phyloP scores from a whole-genome alignment of 2,113 vertebrate genomes.

The Cricetomys ansorgei region DNA sequence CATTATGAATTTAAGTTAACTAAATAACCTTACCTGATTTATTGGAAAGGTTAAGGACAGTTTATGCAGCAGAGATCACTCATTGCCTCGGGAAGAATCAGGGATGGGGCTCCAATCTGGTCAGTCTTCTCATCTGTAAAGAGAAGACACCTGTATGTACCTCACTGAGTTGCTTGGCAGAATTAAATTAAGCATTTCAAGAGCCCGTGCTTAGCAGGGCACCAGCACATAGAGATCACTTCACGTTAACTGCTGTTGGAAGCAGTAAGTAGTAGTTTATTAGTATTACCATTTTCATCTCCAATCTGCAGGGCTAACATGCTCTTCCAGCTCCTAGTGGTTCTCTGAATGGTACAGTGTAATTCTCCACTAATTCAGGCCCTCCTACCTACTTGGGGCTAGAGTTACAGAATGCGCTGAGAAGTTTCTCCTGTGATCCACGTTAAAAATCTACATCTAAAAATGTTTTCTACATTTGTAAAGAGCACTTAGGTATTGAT shows the following conservation, averaged over 20 bases:
- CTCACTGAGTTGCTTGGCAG: conserved; percentile 32
- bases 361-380: conserved; percentile 20
- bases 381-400: conserved; percentile 10
- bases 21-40: conserved; percentile 21
- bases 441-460: conserved; percentile 37
- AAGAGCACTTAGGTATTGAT: background rate
- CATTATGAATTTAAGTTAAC: conserved; percentile 42
- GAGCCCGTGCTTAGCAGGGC: conserved; percentile 21
- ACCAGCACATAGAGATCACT: conserved; percentile 57
- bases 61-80: background rate
- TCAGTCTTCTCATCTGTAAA: conserved; percentile 47
- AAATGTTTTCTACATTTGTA: background rate
- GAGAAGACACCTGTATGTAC: conserved; percentile 32
- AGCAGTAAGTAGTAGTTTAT: conserved; percentile 57
- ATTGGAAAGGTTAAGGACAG: background rate
- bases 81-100: background rate
- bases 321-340: background rate
- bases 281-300: conserved; percentile 65
- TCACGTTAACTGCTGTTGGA: conserved; percentile 59
- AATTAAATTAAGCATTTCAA: conserved; percentile 72
- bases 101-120: background rate
- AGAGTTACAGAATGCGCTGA: conserved; percentile 24
- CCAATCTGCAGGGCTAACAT: conserved; percentile 33
- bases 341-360: conserved; percentile 44
- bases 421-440: conserved; percentile 19